Evolutionary conservation across 2,797 vertebrate genomes (phyloP).

Genomic region (Coluber constrictor): DNA sequence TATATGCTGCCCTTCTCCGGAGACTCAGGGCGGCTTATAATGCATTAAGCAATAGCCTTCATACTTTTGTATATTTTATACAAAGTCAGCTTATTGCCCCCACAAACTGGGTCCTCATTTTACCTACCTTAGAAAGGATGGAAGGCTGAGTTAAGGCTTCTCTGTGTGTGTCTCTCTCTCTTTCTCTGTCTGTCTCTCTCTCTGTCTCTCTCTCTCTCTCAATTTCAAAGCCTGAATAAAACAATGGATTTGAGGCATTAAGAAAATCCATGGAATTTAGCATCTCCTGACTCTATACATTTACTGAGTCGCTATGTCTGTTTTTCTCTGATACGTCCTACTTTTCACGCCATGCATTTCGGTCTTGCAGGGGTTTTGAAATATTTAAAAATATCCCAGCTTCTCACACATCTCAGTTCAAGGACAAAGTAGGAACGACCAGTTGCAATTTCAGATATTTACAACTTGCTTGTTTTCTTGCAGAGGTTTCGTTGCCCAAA

Average conservation of each 20-base stretch:
- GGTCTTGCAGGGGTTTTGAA: neutral
- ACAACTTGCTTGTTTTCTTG: neutral
- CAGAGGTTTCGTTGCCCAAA: too few species aligned
- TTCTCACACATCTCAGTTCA: neutral
- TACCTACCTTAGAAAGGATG: too few species aligned
- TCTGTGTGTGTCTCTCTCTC: too few species aligned
- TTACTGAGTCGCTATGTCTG: neutral
- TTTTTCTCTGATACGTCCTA: neutral
- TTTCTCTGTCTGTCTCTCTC: too few species aligned
- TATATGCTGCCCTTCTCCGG: too few species aligned
- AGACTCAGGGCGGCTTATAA: too few species aligned
- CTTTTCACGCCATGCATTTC: neutral
- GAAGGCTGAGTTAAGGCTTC: too few species aligned
- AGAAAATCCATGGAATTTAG: neutral
- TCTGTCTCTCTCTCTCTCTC: too few species aligned
- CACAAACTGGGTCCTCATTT: too few species aligned
- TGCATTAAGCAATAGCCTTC: too few species aligned
- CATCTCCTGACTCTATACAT: neutral
- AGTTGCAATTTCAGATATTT: neutral
- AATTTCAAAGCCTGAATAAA: neutral
- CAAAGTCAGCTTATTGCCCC: too few species aligned
- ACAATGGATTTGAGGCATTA: neutral
- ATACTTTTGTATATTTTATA: too few species aligned
- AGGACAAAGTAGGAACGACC: neutral
- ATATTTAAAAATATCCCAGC: neutral